phyloP scores from a whole-genome alignment of 1,140 invertebrate genomes.

The Helicoverpa zea region DNA sequence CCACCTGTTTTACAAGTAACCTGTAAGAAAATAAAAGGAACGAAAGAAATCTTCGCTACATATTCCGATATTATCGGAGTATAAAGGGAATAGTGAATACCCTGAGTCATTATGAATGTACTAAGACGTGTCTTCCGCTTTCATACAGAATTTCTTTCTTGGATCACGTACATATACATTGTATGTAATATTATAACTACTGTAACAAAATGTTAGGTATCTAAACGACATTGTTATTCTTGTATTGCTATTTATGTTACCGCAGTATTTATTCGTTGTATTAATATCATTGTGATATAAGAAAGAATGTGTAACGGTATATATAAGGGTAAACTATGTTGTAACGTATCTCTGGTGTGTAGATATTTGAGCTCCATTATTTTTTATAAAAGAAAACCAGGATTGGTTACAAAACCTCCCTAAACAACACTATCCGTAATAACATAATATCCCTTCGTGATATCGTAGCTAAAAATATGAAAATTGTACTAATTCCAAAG shows the following conservation, averaged over 20 bases:
- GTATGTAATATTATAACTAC: neutral
- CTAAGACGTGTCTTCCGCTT: constrained; percentile 38
- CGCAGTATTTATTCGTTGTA: constrained; percentile 11
- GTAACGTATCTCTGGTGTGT: too few species aligned
- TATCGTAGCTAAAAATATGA: too few species aligned
- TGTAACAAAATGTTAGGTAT: constrained; percentile 13
- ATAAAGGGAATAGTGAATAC: constrained; percentile 31
- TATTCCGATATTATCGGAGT: constrained; percentile 15
- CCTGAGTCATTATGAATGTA: constrained; percentile 38
- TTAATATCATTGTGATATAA: neutral
- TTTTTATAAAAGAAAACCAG: too few species aligned
- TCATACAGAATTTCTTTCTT: constrained; percentile 23
- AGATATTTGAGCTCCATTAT: too few species aligned
- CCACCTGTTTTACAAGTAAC: neutral
- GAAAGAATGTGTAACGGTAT: too few species aligned
- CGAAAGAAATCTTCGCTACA: neutral
- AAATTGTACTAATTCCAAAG: too few species aligned
- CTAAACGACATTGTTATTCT: constrained; percentile 7
- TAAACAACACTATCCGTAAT: too few species aligned
- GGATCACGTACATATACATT: constrained; percentile 21
- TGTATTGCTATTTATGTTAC: neutral
- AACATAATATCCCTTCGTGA: too few species aligned
- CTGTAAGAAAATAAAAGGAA: neutral
- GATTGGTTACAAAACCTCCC: too few species aligned
- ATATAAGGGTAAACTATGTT: too few species aligned